Conservation (phyloP, 2,113 vertebrate species). For the Rutilus rutilus region DNA sequence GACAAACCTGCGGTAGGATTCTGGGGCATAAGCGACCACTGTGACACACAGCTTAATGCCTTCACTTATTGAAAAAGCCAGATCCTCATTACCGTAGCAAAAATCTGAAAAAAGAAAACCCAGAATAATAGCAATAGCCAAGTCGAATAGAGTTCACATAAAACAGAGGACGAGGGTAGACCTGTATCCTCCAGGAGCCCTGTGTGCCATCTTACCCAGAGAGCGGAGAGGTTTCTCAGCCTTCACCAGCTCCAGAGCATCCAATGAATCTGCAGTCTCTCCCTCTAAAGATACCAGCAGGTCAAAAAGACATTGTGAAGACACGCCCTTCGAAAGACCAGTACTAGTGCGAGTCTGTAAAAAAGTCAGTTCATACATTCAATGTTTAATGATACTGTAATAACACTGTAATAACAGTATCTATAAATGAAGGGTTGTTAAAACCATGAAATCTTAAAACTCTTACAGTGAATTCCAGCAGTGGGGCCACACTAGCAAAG, state of each 20-base stretch:
- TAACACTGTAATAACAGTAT: neutral
- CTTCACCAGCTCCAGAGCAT: constrained; percentile 95
- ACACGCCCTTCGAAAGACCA: constrained; percentile 89
- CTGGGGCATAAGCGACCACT: constrained; percentile 94
- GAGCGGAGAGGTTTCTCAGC: constrained; percentile 96
- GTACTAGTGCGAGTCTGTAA: constrained; percentile 79
- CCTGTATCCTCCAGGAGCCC: neutral
- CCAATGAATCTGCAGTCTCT: constrained; percentile 88
- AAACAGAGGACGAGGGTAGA: neutral
- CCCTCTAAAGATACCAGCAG: constrained; percentile 93
- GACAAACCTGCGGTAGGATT: constrained; percentile 92
- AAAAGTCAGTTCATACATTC: neutral
- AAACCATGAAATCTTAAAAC: neutral
- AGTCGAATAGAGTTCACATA: no score
- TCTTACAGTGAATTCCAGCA: constrained; percentile 94
- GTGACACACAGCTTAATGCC: constrained; percentile 98
- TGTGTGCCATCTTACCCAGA: constrained; percentile 79
- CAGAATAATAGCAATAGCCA: neutral
- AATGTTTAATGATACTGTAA: neutral
- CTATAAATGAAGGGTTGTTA: neutral
- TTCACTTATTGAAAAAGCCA: constrained; percentile 95
- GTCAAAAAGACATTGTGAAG: constrained; percentile 96
- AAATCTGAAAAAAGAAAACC: constrained; percentile 81
- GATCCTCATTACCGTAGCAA: constrained; percentile 96
- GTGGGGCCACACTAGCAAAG: constrained; percentile 95